Evolutionary conservation across 2,888 invertebrate genomes (phyloP), one percentile per base, ranked within the genome.

Genomic region (Agapostemon virescens): DNA sequence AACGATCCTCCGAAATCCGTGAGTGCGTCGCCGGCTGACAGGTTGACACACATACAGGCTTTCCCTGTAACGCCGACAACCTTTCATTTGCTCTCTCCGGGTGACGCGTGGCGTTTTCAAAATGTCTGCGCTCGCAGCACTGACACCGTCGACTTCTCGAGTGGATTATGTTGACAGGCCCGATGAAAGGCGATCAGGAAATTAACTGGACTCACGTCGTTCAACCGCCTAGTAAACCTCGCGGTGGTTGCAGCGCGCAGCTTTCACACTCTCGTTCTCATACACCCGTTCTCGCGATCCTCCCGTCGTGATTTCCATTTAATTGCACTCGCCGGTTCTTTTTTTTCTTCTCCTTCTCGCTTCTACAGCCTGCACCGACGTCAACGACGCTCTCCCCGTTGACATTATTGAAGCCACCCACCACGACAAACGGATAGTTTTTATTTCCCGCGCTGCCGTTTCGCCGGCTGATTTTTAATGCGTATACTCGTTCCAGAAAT

Each of bases 101-200:
- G n/a, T 73, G 85, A 73, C 74, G 64, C 63, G 68, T 61, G 72
- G 76, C 76, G 70, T 84, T 86, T 87, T 86, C 82, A 81, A 87
- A 86, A 84, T 79, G 77, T 82, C 82, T 77, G 40, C 58, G 74
- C 26, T 15, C 26, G 11, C 23, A 42, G 17, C 74, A 64, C 70
- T 76, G 82, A 79, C 82, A 68, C 42, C 73, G 70, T 30, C 77
- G 75, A 71, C 74, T 84, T 49, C 79, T 81, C 77, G 80, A 85
- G 80, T 83, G 79, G 87, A 86, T 86, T 86, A 84, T 74, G 84
- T 76, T 75, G 80, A 79, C 87, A 76, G 66, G 58, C 61, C 20
- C 75, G 77, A 79, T 76, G 86, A 83, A 87, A 86, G 75, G 77
- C 79, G 83, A 79, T 80, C 88, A 86, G 86, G 88, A 87, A 86